Evolutionary conservation across 2,113 vertebrate genomes (phyloP), one percentile per base, ranked within the genome.

Genomic region (Pseudonaja textilis): DNA sequence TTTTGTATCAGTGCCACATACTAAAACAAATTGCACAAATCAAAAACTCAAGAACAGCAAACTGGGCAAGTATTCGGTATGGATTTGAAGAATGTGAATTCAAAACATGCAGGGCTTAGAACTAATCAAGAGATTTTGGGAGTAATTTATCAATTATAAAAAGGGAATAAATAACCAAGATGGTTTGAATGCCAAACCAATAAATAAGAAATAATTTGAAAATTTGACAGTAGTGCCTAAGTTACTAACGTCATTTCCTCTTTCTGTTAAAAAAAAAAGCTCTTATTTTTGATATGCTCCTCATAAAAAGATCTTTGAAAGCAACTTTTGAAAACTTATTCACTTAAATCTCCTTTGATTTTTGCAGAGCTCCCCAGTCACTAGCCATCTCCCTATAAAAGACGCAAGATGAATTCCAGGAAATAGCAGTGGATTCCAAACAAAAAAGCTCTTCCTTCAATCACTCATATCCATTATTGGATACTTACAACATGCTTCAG

Each of bases 401-500:
- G 74, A 93, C 29, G 0, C 94, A 97, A 95, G 93, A 97, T 97
- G 96, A 96, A 91, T 89, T 96, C 95, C 96, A 96, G 97, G 97
- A 96, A 97, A 95, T 89, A 97, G 95, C 88, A 94, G 3, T 89
- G 95, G 94, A 95, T 94, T 95, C 25, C 61, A 94, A 89, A 87
- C 12, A 94, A 20, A 93, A 94, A 18, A 93, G 16, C 90, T 56
- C 74, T 94, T 93, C 59, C 64, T 88, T 94, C 86, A 90, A 88
- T 89, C 93, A 26, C 91, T 94, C 95, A 87, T 9, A 93, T 11
- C 69, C 96, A 93, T 25, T 90, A 88, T 8, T 91, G 97, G 97
- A 95, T 96, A 96, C 91, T 93, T 96, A 97, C 98, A 99, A 96
- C 97, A 99, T 99, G 99, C 96, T 98, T 96, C 98, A 98, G 98